Conservation (phyloP, 2,888 invertebrate genomes). For the Scrobipalpa costella region DNA sequence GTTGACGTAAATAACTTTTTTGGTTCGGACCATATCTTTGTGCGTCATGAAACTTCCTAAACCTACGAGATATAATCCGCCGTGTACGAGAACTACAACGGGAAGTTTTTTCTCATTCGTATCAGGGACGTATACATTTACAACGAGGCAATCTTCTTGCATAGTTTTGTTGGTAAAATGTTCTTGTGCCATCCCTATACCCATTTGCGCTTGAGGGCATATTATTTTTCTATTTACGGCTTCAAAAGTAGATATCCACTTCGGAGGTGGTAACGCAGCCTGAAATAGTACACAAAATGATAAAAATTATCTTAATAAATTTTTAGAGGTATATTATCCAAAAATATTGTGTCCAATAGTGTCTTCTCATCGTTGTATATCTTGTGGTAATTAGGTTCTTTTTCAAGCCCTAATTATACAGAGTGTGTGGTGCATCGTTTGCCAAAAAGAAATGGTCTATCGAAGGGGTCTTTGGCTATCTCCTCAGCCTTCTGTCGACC, state of each 20-base stretch:
- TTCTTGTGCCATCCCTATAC: neutral
- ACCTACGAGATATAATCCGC: conserved; percentile 44
- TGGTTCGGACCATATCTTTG: conserved; percentile 36
- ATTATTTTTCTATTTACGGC: conserved; percentile 41
- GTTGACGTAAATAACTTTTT: conserved; percentile 41
- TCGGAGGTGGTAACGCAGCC: conserved; percentile 48
- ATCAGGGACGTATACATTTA: conserved; percentile 57
- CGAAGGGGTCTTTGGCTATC: no score
- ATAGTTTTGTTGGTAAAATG: neutral
- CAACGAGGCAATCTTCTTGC: conserved; percentile 57
- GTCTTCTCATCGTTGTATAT: no score
- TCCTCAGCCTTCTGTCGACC: no score
- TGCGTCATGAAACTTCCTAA: conserved; percentile 32
- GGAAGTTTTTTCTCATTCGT: conserved; percentile 44
- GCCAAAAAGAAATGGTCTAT: no score
- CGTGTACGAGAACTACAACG: conserved; percentile 46
- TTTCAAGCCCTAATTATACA: no score
- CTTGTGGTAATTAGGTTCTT: no score
- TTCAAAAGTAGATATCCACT: conserved; percentile 42
- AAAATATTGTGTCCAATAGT: no score
- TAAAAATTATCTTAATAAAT: neutral
- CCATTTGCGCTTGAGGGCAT: conserved; percentile 41
- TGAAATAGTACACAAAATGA: conserved; percentile 35
- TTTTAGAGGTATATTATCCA: no score
- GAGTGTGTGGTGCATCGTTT: no score